Base-by-base conservation (phyloP, 2,888 invertebrate species). In the Aporophyla lueneburgensis region DNA sequence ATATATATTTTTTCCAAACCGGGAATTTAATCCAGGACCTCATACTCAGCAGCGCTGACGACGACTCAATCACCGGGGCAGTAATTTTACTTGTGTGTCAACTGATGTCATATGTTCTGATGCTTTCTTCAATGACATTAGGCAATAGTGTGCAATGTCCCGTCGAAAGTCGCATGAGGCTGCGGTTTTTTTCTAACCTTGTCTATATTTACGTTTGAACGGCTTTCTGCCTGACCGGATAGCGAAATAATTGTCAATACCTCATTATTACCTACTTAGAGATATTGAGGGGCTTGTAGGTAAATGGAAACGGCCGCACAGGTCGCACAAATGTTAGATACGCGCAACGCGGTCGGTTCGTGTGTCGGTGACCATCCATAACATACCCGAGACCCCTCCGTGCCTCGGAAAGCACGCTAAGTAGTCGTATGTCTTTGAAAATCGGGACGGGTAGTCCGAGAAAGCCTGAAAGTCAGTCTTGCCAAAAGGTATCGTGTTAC, bases 131-230 rank as follows among this genome's bases (percentile, higher is more conserved):
- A 21, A 27, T 24, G 24, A 10, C 19, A 59, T 67, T 46, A n/a
- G 21, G 53, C 43, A 75, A 65, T 63, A 71, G 49, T 53, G n/a
- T 81, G 53, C 53, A 21, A 16, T 54, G 27, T 16, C 21, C 33
- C 53, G 14, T 76, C 27, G 80, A 80, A 63, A 80, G 71, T 80
- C 43, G 14, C 58, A 68, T 76, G 67, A 80, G 49, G 14, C n/a
- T 33, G 70, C 81, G 27, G 27, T 27, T 76, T 74, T 49, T 73
- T 80, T 5, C 14, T 63, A 73, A 73, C 56, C 51, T 33, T 33
- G 2, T 63, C 53, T 54, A 12, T 59, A 63, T 63, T 81, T 53
- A 67, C 33, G 16, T 14, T 3, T 54, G 43, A 12, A 16, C 1
- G 43, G 24, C 14, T 14, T 66, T 61, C 12, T 21, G 58, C 46